These are phyloP conservation scores for Ochropacha duplaris DNA, from an alignment of 2,888 invertebrate genomes.

Conservation along the genomic window DNA sequence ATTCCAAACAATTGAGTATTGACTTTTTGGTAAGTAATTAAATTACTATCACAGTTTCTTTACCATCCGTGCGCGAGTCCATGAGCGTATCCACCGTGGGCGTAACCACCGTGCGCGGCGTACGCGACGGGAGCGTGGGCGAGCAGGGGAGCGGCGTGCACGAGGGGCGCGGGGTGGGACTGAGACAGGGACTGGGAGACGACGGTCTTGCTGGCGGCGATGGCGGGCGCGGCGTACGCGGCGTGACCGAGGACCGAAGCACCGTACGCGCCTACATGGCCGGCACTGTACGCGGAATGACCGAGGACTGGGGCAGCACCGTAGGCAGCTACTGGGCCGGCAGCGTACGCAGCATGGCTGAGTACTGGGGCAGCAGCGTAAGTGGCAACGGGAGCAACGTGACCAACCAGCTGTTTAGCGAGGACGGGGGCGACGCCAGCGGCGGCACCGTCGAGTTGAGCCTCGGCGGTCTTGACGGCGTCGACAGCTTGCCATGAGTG, in stretches of 20 bases:
- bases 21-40: constrained; percentile 66
- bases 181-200: constrained; percentile 65
- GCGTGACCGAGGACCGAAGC: constrained; percentile 12
- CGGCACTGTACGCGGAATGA: constrained; percentile 18
- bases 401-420: constrained; percentile 72
- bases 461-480: constrained; percentile 71
- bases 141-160: constrained; percentile 42
- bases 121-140: constrained; percentile 39
- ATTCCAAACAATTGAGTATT: constrained; percentile 73
- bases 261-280: constrained; percentile 15
- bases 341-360: constrained; percentile 23
- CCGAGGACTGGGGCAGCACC: constrained; percentile 7
- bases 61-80: constrained; percentile 67
- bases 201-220: constrained; percentile 56
- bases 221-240: constrained; percentile 29
- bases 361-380: constrained; percentile 22
- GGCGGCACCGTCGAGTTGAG: constrained; percentile 73
- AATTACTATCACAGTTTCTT: constrained; percentile 66
- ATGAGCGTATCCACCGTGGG: constrained; percentile 30
- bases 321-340: constrained; percentile 22
- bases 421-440: constrained; percentile 73
- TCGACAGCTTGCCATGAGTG: constrained; percentile 77
- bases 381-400: constrained; percentile 39
- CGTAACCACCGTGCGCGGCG: constrained; percentile 27
- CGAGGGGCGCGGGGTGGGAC: constrained; percentile 64